Base-by-base conservation (phyloP, 2,888 invertebrate genomes). In the Lissonota sp. region DNA sequence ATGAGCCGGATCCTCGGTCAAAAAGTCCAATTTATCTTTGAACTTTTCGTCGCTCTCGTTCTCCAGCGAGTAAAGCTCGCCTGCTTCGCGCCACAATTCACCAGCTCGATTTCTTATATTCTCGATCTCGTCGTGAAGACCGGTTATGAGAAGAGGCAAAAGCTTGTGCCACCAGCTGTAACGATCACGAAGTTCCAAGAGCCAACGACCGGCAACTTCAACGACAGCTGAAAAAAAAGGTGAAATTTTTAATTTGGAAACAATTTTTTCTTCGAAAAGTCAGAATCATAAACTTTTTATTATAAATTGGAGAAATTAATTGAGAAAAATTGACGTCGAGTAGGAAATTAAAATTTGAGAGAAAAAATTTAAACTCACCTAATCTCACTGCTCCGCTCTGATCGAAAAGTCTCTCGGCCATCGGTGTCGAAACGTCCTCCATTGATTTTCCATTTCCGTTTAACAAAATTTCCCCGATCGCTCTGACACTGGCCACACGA, bases 141-240 rank as follows among this genome's bases (percentile, higher is more conserved):
- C 96, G 57, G 98, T 97, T 46, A 99, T 93, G 4, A 98, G 93
- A 8, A 98, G 92, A 0, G 99, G 98, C 84, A 99, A 94, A 87
- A 98, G 94, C 85, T 96, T 96, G 90, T 96, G 95, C 94, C 97
- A 98, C 93, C 95, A 98, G 0, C 98, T 98, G 90, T 99, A 99
- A 85, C 98, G 94, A 91, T 99, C 98, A 69, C 94, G 94, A 75
- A 98, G 95, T 72, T 95, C 94, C 39, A 97, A 90, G 90, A 98
- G 93, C 97, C 98, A 97, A 58, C 94, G 93, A 3, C 97, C 96
- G 0, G 97, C 96, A 86, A 97, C 96, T 86, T 95, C 93, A 0
- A 96, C 95, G 4, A 98, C 96, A 85, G 97, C 96, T 88, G 94
- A 53, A 85, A 72, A 53, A 62, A 42, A 72, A 40, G 44, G 16